Evolutionary conservation across 2,113 vertebrate genomes (phyloP), one percentile per base, ranked within the genome.

Genomic region (Gasterosteus nipponicus): DNA sequence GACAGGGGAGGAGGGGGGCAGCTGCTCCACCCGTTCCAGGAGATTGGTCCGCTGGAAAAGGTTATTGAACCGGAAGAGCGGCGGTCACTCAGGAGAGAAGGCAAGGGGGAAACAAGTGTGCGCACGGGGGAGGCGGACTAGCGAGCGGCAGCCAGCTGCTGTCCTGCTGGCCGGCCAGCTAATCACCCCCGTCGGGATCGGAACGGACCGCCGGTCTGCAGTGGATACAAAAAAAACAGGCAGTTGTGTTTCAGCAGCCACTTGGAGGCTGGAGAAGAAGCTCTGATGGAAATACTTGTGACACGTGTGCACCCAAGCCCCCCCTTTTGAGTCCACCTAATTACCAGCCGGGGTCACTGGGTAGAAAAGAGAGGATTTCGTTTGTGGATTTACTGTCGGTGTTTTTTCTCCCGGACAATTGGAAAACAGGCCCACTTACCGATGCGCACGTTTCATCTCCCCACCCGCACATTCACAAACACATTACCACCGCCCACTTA

Each of bases 131-230:
- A 88, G 87, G 80, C 82, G 86, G 73, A 83, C 73, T 16, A 88
- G 71, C 67, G 66, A 57, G 72, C 59, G 57, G 56, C 70, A 62
- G 78, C 77, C 89, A 87, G 89, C 92, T 89, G 89, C 89, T 81
- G 75, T 82, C 49, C 82, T n/a, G n/a, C n/a, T n/a, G 73, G 84
- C 82, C 77, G n/a, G 68, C 79, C 67, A 22, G 70, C 82, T 87
- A 75, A 90, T 91, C 89, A 87, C 82, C 84, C n/a, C 41, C 70
- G 42, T 51, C 77, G n/a, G 63, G 15, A 60, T 11, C 61, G 61
- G 46, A 14, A 29, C 15, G 39, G n/a, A 78, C 54, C 49, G 19
- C n/a, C n/a, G 10, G 5, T 60, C 38, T 19, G 54, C 31, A 63
- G 59, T 56, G 87, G 82, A 89, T 88, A 84, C 83, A 89, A 87